These are phyloP conservation scores for Aphis gossypii DNA, from an alignment of 1,140 invertebrate species.

Conservation along the genomic window DNA sequence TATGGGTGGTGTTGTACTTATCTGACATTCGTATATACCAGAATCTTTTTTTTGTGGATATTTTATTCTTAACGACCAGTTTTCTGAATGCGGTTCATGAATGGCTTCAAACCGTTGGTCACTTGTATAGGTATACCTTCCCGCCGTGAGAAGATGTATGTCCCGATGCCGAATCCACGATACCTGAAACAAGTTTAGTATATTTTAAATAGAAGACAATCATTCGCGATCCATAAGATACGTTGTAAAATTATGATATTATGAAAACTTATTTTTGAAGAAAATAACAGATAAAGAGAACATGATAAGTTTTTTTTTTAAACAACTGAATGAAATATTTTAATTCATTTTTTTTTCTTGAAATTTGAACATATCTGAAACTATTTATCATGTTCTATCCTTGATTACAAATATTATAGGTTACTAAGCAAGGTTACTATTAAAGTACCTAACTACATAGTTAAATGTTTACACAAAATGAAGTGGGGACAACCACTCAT, in stretches of 20 bases:
- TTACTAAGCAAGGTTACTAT: background rate
- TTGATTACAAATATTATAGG: background rate
- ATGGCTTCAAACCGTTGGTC: constrained; percentile 83
- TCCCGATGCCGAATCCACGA: constrained; percentile 88
- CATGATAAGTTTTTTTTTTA: background rate
- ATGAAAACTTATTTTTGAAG: background rate
- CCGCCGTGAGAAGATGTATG: constrained; percentile 84
- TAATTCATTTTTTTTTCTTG: background rate
- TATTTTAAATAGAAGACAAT: background rate
- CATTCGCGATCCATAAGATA: background rate
- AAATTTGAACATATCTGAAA: background rate
- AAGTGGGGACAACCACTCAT: too few relatives aligned
- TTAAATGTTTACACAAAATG: too few relatives aligned
- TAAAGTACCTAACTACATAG: too few relatives aligned
- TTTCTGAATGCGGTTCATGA: constrained; percentile 77
- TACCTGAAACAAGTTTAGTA: constrained; percentile 69
- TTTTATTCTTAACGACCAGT: constrained; percentile 79
- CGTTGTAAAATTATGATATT: background rate
- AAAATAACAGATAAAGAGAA: background rate
- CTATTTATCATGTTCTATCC: background rate
- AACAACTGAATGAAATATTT: background rate
- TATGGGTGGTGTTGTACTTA: constrained; percentile 84
- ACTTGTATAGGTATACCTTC: constrained; percentile 84
- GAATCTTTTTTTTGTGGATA: constrained; percentile 80
- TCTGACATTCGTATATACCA: constrained; percentile 86